phyloP scores from a whole-genome alignment of 2,888 invertebrate species.

The Drosophila merina region DNA sequence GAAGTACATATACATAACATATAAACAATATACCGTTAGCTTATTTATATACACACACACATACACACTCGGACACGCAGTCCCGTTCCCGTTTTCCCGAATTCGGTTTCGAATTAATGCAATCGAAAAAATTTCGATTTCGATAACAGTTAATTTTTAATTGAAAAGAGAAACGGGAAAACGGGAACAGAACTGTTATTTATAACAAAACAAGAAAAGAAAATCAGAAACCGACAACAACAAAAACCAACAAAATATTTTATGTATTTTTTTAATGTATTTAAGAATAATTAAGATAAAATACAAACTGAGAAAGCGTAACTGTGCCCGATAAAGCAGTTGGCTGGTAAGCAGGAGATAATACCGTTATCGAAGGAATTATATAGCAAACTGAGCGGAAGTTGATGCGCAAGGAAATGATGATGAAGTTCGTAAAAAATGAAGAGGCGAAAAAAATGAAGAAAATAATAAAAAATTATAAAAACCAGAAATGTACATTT shows the following conservation, averaged over 20 bases:
- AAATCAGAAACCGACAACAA: constrained; percentile 21
- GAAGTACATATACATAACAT: constrained; percentile 58
- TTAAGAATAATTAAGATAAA: constrained; percentile 73
- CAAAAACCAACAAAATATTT: constrained; percentile 63
- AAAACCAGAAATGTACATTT: neutral
- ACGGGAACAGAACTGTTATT: constrained; percentile 34
- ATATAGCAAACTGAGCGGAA: constrained; percentile 42
- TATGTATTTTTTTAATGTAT: constrained; percentile 76
- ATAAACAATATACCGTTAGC: constrained; percentile 67
- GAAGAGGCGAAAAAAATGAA: constrained; percentile 26
- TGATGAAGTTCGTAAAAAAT: constrained; percentile 26
- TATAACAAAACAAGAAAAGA: constrained; percentile 38
- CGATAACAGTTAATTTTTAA: constrained; percentile 1
- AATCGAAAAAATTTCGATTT: neutral
- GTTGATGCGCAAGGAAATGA: constrained; percentile 65
- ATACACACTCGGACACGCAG: constrained; percentile 27
- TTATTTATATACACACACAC: constrained; percentile 64
- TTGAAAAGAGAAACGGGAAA: constrained; percentile 8
- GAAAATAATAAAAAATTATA: constrained; percentile 13
- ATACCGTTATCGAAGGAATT: constrained; percentile 49
- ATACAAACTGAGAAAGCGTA: constrained; percentile 11
- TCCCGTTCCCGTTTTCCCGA: constrained; percentile 17
- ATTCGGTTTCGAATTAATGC: neutral
- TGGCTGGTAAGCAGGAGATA: constrained; percentile 21
- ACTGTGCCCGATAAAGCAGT: constrained; percentile 13